phyloP scores from a whole-genome alignment of 1,140 invertebrate genomes.

The Trachymyrmex cornetzi region DNA sequence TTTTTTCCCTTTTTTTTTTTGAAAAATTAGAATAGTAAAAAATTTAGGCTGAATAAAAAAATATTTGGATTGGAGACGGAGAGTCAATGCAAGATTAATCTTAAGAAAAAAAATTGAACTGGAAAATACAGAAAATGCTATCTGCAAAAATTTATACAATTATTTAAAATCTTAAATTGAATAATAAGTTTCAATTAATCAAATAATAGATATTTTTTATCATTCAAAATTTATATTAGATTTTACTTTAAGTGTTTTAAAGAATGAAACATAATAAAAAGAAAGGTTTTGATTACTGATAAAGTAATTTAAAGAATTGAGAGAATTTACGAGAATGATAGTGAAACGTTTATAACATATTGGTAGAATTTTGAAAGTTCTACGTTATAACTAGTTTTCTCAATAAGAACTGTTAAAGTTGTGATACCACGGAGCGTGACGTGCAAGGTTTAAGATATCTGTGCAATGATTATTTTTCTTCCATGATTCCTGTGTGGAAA shows the following conservation, averaged over 20 bases:
- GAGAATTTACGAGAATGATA: not conserved
- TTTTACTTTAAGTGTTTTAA: not conserved
- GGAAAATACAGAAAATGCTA: not conserved
- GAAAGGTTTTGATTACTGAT: not conserved
- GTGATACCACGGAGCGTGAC: constrained; percentile 6
- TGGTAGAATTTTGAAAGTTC: constrained; percentile 71
- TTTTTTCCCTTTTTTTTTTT: too few relatives aligned
- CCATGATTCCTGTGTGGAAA: constrained; percentile 43
- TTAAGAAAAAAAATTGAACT: not conserved
- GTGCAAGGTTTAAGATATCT: constrained; percentile 46
- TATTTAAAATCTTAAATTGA: not conserved
- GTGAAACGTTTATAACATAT: constrained; percentile 35
- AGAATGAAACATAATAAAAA: not conserved
- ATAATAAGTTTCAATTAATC: not conserved
- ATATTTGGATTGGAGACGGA: too few relatives aligned
- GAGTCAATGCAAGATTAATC: not conserved
- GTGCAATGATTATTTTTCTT: constrained; percentile 67
- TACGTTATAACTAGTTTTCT: constrained; percentile 59
- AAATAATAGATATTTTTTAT: not conserved
- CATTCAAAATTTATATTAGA: not conserved
- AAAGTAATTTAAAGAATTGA: not conserved
- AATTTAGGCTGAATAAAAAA: too few relatives aligned
- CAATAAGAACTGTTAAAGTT: constrained; percentile 54
- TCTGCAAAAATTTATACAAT: too few relatives aligned
- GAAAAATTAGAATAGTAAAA: too few relatives aligned